Percentiles rank a stretch among this genome's conserved stretches.
Evolutionary conservation across 2,797 vertebrate species (phyloP).

Genomic region (Coregonus suidteri): DNA sequence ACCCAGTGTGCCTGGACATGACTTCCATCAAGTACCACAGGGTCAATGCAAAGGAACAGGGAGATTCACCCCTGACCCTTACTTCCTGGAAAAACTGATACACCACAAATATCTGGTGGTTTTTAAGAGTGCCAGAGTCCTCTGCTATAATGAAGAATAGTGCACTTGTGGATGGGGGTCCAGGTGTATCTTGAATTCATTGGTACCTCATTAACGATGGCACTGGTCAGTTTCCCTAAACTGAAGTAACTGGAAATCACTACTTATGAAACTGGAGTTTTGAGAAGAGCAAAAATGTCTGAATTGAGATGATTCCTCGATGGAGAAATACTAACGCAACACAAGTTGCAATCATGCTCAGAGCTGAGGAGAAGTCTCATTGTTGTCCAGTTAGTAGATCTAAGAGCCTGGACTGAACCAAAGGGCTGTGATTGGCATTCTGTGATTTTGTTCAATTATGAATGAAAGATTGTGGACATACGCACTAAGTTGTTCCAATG

Average conservation of each 20-base stretch:
- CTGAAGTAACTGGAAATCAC: slow-evolving; percentile 6
- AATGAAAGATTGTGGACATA: not conserved
- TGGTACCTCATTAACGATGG: not conserved
- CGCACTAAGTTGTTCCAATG: not conserved
- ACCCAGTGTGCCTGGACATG: not conserved
- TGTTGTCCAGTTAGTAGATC: not conserved
- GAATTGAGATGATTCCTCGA: not conserved
- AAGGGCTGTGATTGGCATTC: not conserved
- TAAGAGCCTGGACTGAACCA: not conserved
- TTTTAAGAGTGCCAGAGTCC: not conserved
- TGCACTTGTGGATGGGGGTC: not conserved
- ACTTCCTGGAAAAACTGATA: not conserved
- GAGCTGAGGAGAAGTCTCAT: not conserved
- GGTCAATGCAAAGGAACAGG: not conserved
- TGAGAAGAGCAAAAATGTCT: not conserved
- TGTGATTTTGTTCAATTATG: not conserved
- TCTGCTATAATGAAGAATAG: not conserved
- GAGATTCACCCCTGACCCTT: not conserved
- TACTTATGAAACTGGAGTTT: slow-evolving; percentile 31
- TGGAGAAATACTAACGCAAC: not conserved
- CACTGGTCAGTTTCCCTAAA: not conserved
- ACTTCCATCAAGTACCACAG: not conserved
- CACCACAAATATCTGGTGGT: not conserved
- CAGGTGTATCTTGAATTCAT: not conserved
- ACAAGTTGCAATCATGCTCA: not conserved